phyloP scores from a whole-genome alignment of 2,797 vertebrate species.

The Psittacula echo region DNA sequence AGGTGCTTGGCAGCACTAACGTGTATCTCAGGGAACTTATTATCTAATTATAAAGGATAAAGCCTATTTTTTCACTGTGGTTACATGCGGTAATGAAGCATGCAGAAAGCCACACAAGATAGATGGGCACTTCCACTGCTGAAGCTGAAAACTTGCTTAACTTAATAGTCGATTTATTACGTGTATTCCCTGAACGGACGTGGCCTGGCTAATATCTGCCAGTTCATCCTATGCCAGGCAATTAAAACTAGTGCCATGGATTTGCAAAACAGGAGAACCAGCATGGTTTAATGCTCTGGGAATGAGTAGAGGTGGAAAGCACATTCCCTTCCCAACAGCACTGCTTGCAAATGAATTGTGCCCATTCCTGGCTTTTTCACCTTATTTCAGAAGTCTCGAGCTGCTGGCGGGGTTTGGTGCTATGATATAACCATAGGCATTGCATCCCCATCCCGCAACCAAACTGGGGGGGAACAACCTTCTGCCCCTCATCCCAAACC shows the following conservation, averaged over 20 bases:
- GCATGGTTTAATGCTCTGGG: not conserved
- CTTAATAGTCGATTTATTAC: conserved; percentile 84
- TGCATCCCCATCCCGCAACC: accelerated
- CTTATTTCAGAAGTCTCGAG: not conserved
- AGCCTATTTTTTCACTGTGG: conserved; percentile 73
- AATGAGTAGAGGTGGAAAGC: not conserved
- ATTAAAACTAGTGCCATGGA: conserved; percentile 61
- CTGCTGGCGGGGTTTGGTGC: accelerated
- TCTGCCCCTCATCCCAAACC: not conserved
- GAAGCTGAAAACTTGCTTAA: conserved; percentile 81
- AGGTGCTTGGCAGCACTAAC: conserved; percentile 40
- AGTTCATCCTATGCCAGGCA: conserved; percentile 45
- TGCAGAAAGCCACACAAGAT: conserved; percentile 76
- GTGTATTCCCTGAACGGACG: conserved; percentile 62
- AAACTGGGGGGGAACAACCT: not conserved
- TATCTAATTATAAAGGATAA: conserved; percentile 79
- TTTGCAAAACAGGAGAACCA: not conserved
- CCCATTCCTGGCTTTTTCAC: accelerated
- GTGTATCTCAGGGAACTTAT: conserved; percentile 67
- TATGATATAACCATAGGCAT: not conserved
- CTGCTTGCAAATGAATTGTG: not conserved
- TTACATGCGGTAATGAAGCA: conserved; percentile 82
- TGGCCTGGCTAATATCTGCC: conserved; percentile 66
- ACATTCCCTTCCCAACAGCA: not conserved
- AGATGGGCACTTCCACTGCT: conserved; percentile 76